Conservation (phyloP, 2,797 vertebrate genomes). For the Mergus octosetaceus region DNA sequence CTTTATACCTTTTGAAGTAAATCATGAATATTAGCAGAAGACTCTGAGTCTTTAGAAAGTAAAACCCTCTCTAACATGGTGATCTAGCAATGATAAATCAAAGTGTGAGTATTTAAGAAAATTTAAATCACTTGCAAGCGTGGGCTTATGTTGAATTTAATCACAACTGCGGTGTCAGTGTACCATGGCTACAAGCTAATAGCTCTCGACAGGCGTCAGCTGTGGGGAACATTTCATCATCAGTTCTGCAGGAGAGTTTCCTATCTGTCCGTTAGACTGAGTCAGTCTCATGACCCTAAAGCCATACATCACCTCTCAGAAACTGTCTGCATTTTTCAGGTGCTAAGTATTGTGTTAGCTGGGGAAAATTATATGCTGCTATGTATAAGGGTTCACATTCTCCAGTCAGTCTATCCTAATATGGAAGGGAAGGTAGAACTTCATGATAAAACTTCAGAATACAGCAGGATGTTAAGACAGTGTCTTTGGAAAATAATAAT, state of each 20-base stretch:
- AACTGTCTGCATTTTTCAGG: neutral
- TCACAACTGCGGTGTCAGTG: neutral
- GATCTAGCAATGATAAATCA: neutral
- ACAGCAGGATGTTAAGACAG: too few species aligned
- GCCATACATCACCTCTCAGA: neutral
- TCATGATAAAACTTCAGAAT: neutral
- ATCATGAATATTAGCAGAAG: neutral
- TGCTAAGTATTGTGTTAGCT: neutral
- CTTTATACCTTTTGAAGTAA: neutral
- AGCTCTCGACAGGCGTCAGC: neutral
- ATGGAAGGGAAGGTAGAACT: neutral
- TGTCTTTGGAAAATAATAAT: rapidly evolving
- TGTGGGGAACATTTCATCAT: neutral
- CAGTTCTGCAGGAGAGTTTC: neutral
- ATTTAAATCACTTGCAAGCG: neutral
- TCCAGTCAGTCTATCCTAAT: neutral
- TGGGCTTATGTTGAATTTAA: neutral
- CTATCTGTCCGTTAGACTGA: neutral
- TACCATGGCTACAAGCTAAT: neutral
- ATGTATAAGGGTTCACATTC: neutral
- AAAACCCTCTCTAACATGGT: neutral
- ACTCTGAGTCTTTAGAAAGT: neutral
- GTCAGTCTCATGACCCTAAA: rapidly evolving
- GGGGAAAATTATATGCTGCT: neutral
- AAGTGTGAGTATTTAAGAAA: neutral